Percentiles rank a stretch among this genome's conserved stretches.
These are phyloP conservation scores for Trichonephila clavipes DNA, from an alignment of 1,140 invertebrate genomes.

Conservation along the genomic window DNA sequence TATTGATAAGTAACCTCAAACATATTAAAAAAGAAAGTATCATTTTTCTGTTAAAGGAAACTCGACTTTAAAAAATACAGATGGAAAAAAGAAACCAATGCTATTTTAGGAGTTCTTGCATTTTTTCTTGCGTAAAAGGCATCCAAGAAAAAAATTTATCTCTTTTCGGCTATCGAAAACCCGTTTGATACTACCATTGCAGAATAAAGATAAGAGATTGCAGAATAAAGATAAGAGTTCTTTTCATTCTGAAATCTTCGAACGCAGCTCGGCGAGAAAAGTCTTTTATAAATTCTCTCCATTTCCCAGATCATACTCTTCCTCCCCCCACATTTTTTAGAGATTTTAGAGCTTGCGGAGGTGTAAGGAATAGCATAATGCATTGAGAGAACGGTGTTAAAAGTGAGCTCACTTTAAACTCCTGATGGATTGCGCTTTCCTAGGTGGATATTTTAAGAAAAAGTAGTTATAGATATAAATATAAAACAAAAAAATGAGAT, in stretches of 20 bases:
- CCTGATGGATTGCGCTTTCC: neutral
- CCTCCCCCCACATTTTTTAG: too few relatives aligned
- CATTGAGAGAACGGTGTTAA: neutral
- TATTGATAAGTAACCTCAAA: too few relatives aligned
- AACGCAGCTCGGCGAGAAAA: neutral
- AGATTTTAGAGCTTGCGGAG: neutral
- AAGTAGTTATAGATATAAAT: neutral
- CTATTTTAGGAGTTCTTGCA: neutral
- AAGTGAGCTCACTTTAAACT: neutral
- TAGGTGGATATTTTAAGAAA: neutral
- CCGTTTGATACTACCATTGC: neutral
- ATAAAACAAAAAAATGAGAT: neutral
- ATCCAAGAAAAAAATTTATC: neutral
- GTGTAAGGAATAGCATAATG: neutral
- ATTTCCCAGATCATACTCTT: neutral
- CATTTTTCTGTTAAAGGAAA: too few relatives aligned
- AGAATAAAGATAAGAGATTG: neutral
- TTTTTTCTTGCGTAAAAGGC: neutral
- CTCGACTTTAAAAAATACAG: too few relatives aligned
- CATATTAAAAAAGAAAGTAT: too few relatives aligned
- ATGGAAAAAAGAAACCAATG: too few relatives aligned
- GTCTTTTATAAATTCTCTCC: neutral
- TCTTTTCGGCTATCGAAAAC: neutral
- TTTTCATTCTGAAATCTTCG: neutral
- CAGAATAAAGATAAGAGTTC: neutral